A percentile compares a stretch with the other conserved stretches of the same genome.
These are phyloP conservation scores for Mythimna pallens DNA, from an alignment of 2,888 invertebrate species.

Conservation along the genomic window DNA sequence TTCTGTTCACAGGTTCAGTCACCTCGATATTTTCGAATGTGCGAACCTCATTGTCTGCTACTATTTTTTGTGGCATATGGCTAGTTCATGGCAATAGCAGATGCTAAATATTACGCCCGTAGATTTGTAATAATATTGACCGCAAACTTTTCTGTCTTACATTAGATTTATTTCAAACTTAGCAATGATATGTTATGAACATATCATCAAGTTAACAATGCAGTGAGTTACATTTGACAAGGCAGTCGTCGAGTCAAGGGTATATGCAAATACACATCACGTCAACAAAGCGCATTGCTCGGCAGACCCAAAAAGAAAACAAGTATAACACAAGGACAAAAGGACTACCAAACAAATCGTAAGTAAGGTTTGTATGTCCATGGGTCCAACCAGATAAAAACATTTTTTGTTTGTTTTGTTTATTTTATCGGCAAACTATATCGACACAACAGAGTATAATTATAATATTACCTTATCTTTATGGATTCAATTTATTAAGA, in stretches of 20 bases:
- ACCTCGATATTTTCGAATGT: constrained; percentile 87
- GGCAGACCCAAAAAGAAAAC: constrained; percentile 76
- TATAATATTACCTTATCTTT: constrained; percentile 58
- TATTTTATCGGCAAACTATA: constrained; percentile 38
- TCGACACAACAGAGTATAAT: constrained; percentile 34
- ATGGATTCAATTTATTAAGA: constrained; percentile 51
- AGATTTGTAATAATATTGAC: constrained; percentile 51
- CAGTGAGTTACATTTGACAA: constrained; percentile 77
- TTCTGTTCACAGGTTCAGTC: constrained; percentile 82
- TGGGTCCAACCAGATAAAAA: constrained; percentile 33
- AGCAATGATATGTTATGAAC: constrained; percentile 60
- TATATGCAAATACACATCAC: constrained; percentile 84
- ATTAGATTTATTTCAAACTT: constrained; percentile 38
- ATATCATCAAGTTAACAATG: constrained; percentile 73
- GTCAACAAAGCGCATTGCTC: constrained; percentile 79
- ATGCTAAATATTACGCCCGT: constrained; percentile 71
- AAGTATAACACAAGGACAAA: constrained; percentile 72
- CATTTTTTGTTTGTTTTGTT: constrained; percentile 34
- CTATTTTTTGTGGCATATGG: constrained; percentile 86
- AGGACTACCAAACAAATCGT: constrained; percentile 66
- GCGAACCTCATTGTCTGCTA: constrained; percentile 87
- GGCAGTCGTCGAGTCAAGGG: constrained; percentile 79
- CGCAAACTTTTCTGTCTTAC: constrained; percentile 33
- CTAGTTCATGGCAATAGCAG: constrained; percentile 79
- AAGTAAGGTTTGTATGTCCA: constrained; percentile 55